Evolutionary conservation across 1,140 invertebrate genomes (phyloP).

Genomic region (Lepidurus apus): DNA sequence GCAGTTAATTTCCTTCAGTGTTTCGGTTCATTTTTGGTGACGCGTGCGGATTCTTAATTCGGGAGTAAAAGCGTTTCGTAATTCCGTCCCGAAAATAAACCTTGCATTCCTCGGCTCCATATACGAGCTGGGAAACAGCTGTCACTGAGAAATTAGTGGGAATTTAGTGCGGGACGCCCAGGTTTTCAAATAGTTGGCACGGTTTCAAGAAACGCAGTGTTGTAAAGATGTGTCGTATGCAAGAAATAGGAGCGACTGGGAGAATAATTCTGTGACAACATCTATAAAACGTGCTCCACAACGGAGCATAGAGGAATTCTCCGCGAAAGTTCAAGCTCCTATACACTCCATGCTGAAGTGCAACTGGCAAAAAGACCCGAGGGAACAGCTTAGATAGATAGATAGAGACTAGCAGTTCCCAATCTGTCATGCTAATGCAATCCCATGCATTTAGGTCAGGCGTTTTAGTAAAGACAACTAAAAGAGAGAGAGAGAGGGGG

Average conservation of each 20-base stretch:
- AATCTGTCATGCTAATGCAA: conserved; percentile 22
- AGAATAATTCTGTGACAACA: too few relatives aligned
- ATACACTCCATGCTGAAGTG: neutral
- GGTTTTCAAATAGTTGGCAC: neutral
- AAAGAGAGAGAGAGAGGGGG: neutral
- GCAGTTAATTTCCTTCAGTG: too few relatives aligned
- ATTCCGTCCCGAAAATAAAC: neutral
- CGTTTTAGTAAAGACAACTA: neutral
- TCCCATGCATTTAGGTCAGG: conserved; percentile 14
- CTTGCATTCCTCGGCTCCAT: neutral
- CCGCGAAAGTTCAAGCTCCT: too few relatives aligned
- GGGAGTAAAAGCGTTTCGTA: neutral
- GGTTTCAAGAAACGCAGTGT: neutral
- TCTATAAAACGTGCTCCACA: too few relatives aligned
- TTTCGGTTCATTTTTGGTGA: too few relatives aligned
- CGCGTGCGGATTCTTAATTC: neutral
- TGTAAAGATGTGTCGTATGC: neutral
- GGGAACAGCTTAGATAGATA: neutral
- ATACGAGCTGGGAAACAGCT: neutral
- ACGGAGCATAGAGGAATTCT: too few relatives aligned
- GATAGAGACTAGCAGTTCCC: neutral
- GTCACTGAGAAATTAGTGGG: conserved; percentile 6
- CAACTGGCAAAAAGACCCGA: neutral
- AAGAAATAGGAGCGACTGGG: neutral
- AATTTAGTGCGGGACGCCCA: neutral